Percentiles rank a stretch among this genome's conserved stretches.
phyloP scores from a whole-genome alignment of 2,888 invertebrate species.

The Trimorus sp. region DNA sequence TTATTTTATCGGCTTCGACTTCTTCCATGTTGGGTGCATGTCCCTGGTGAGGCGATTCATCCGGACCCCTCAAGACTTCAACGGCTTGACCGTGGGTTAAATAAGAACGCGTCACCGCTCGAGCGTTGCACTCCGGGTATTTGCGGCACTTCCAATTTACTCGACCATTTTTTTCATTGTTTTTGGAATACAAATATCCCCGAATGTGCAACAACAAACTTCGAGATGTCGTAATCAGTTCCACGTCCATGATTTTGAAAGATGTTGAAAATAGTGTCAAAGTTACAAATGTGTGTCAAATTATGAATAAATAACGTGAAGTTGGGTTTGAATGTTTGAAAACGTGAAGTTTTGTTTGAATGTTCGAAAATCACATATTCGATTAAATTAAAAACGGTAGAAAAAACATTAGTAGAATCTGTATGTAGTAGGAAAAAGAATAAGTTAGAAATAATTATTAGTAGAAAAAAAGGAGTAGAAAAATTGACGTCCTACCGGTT shows the following conservation, averaged over 20 bases:
- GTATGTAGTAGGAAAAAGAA: too few species aligned
- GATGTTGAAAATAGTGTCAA: background rate
- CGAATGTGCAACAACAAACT: constrained; percentile 11
- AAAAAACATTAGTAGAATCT: too few species aligned
- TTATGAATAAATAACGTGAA: too few species aligned
- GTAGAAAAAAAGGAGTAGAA: too few species aligned
- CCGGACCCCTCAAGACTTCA: constrained; percentile 9
- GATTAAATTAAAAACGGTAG: too few species aligned
- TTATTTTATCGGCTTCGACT: constrained; percentile 6
- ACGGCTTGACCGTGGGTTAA: constrained; percentile 12
- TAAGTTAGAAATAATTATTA: too few species aligned
- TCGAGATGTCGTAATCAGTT: constrained; percentile 5
- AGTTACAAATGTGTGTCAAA: background rate
- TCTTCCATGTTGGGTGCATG: constrained; percentile 3
- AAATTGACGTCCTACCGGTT: too few species aligned
- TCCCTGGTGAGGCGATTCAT: constrained; percentile 13
- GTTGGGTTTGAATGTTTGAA: too few species aligned
- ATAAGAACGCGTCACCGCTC: constrained; percentile 5
- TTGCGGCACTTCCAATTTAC: constrained; percentile 10
- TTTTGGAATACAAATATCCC: constrained; percentile 9
- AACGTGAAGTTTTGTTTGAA: too few species aligned
- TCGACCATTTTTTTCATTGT: constrained; percentile 7
- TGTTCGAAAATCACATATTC: too few species aligned
- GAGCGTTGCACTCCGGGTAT: constrained; percentile 8
- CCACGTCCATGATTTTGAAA: constrained; percentile 5